Base-by-base conservation (phyloP, 2,888 invertebrate species). In the Petrolisthes manimaculis region DNA sequence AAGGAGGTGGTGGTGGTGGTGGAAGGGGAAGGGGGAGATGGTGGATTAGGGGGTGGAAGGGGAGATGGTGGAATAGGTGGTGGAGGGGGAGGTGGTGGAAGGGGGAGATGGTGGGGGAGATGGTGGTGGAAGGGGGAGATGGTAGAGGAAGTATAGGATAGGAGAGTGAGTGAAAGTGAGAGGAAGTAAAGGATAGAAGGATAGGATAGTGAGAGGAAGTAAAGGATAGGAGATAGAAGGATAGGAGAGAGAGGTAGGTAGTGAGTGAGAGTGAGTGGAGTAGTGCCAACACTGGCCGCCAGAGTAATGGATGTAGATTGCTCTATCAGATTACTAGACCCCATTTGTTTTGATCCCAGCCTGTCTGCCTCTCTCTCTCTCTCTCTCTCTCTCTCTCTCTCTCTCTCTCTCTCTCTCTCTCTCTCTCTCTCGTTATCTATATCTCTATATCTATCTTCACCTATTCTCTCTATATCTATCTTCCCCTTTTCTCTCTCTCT, bases 221-320 rank as follows among this genome's bases (percentile, higher is more conserved):
- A n/a, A n/a, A n/a, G n/a, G n/a, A n/a, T n/a, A n/a, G n/a, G n/a
- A n/a, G n/a, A n/a, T n/a, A n/a, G n/a, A n/a, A n/a, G n/a, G n/a
- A n/a, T n/a, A n/a, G n/a, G n/a, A n/a, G n/a, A n/a, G n/a, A n/a
- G n/a, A n/a, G n/a, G n/a, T n/a, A n/a, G n/a, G n/a, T n/a, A n/a
- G n/a, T n/a, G n/a, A n/a, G n/a, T n/a, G n/a, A n/a, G n/a, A n/a
- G n/a, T n/a, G n/a, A n/a, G n/a, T n/a, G n/a, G n/a, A n/a, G n/a
- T n/a, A n/a, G n/a, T n/a, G n/a, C n/a, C n/a, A n/a, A n/a, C n/a
- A n/a, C n/a, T n/a, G n/a, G 81, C 61, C 9, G 14, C 12, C 61
- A 14, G 6, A 18, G 83, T 86, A 86, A 86, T 86, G 86, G 83
- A 86, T 86, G 86, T 86, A 86, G 86, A 86, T 86, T 86, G 86